phyloP scores from a whole-genome alignment of 2,888 invertebrate species.

The Chrysolina americana region DNA sequence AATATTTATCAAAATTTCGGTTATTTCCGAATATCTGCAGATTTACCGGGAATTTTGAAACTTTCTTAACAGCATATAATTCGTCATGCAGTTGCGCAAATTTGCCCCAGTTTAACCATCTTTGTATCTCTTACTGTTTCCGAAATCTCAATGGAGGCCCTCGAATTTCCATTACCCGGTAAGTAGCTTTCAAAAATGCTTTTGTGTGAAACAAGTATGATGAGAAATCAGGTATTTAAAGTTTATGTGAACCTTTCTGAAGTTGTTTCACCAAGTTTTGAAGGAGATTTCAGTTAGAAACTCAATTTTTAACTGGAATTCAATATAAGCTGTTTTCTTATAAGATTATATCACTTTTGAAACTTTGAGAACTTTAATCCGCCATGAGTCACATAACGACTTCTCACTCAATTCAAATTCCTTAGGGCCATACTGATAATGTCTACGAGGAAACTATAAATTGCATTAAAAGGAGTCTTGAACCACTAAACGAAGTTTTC shows the following conservation, averaged over 20 bases:
- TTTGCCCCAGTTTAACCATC: no score
- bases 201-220: no score
- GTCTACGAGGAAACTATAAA: slow-evolving; percentile 19
- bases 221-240: neutral
- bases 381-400: slow-evolving; percentile 12
- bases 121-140: no score
- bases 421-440: slow-evolving; percentile 16
- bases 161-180: no score
- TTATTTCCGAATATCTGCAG: no score
- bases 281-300: neutral
- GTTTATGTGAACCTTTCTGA: neutral
- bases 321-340: neutral
- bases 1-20: no score
- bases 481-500: slow-evolving; percentile 10
- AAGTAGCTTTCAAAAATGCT: no score
- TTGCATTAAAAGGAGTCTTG: slow-evolving; percentile 5
- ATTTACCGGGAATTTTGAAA: no score
- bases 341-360: neutral
- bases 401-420: slow-evolving; percentile 9
- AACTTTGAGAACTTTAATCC: neutral
- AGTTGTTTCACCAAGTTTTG: neutral
- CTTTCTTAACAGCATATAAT: no score
- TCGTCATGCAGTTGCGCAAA: no score
- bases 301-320: slow-evolving; percentile 5
- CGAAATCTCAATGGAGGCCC: no score